These are phyloP conservation scores for Sebastiscus tertius DNA, from an alignment of 2,797 vertebrate genomes.

Conservation along the genomic window DNA sequence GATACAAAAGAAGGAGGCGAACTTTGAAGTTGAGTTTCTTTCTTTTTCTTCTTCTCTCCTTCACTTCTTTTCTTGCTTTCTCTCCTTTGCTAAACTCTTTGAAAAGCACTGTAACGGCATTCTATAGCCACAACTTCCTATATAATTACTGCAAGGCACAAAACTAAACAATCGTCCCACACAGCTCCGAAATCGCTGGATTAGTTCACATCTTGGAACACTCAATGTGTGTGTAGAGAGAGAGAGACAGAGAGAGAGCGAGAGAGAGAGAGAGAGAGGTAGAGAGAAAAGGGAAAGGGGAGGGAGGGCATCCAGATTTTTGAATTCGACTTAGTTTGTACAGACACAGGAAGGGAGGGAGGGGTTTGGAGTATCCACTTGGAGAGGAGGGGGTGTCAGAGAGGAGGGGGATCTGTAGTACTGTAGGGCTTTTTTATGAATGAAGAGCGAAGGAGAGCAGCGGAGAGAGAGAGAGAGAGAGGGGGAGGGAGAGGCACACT, in stretches of 20 bases:
- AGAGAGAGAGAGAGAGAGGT: slow-evolving; percentile 21
- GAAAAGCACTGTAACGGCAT: slow-evolving; percentile 61
- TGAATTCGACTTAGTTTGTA: slow-evolving; percentile 79
- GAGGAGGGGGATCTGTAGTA: slow-evolving; percentile 55
- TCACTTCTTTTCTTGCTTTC: neutral
- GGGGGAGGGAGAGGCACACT: slow-evolving; percentile 66
- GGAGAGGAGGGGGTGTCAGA: slow-evolving; percentile 51
- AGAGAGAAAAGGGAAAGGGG: slow-evolving; percentile 27
- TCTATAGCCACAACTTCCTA: slow-evolving; percentile 81
- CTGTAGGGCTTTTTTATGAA: slow-evolving; percentile 82
- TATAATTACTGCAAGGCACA: slow-evolving; percentile 85
- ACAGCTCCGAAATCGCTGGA: slow-evolving; percentile 77
- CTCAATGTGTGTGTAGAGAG: slow-evolving; percentile 58
- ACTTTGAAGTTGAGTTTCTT: neutral
- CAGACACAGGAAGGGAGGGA: slow-evolving; percentile 86
- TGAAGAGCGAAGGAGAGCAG: slow-evolving; percentile 69
- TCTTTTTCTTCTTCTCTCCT: neutral
- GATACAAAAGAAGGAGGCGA: neutral
- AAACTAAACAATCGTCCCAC: slow-evolving; percentile 84
- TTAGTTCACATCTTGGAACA: slow-evolving; percentile 85
- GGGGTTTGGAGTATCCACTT: slow-evolving; percentile 80
- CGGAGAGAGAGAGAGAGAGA: neutral
- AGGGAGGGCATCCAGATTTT: slow-evolving; percentile 63
- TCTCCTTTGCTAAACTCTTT: slow-evolving; percentile 15
- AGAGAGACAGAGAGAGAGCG: neutral